Base-by-base conservation (phyloP, 2,797 vertebrate genomes). In the Sus cebifrons region DNA sequence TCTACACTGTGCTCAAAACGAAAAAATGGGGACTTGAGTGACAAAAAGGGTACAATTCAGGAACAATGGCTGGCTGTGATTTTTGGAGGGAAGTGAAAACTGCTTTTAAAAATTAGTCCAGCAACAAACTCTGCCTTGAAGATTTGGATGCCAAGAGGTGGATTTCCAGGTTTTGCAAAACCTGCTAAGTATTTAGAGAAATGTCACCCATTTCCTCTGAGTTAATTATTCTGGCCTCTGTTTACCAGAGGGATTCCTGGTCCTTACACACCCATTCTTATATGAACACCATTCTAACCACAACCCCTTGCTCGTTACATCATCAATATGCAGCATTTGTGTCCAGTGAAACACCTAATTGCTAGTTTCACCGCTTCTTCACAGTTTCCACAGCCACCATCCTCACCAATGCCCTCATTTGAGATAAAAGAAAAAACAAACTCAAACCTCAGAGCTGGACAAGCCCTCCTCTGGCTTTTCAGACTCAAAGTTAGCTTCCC, bases 1-100 rank as follows among this genome's bases (percentile, higher is more conserved):
- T 49, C 44, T 3, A 21, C 23, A 20, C 56, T 2, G 15, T 1
- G 56, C 74, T 49, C 68, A 36, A 36, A 70, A 83, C 12, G 10
- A 20, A 83, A 60, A 77, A 32, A 56, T 1, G 14, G 5, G 23
- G 44, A 54, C 7, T 40, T 6, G 2, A 3, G 12, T 7, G 27
- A 36, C 17, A 9, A 44, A 65, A 21, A 29, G 49, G 14, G 29
- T 64, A 75, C 32, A 91, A 75, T 78, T 60, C 71, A 77, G 89
- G 44, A 79, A 89, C 1, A 25, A 87, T 1, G 3, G n/a, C n/a
- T 78, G 65, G 17, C n/a, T 3, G 3, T 40, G 44, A 82, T 58
- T 91, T 83, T 81, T 52, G 15, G 32, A 96, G 75, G 32, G 58
- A 78, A 32, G 36, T 89, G 29, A 49, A 74, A 81, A 85, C 2